Evolutionary conservation across 1,140 invertebrate species (phyloP), one percentile per base, ranked within the genome.

Genomic region (Drosophila ohnishii): DNA sequence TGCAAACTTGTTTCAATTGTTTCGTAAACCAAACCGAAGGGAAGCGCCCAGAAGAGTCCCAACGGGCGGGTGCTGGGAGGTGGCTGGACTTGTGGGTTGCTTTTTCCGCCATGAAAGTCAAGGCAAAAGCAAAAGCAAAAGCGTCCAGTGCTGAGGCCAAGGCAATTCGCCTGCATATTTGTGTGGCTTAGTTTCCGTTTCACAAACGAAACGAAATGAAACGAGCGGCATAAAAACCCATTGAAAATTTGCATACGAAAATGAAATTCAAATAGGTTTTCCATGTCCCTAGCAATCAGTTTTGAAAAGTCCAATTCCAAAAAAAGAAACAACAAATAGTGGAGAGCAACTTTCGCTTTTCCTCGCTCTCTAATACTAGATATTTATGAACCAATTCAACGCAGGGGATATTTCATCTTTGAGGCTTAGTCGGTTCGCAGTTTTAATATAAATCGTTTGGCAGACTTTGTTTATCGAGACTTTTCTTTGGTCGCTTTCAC

Each of bases 1-100:
- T 87, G 83, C 83, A 87, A 87, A 87, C 83, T 87, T 87, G 83
- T 87, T 87, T 87, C 83, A 87, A 87, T 87, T 87, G 83, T 87
- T 87, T 87, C 66, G 84, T 53, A 87, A 64, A 75, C 76, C 63
- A 61, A 75, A 63, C 45, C 56, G 65, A 58, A 65, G 72, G 45
- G 58, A 59, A 51, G 40, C 47, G 25, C 39, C 71, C 58, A 51
- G 58, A 39, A 50, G 35, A 40, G 57, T 57, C 67, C 53, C 42
- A 39, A 40, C 37, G 65, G 65, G n/a, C 13, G 10, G 47, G 30
- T 16, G 19, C 35, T 19, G 9, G 16, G n/a, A 13, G 28, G 9
- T 32, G 48, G n/a, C n/a, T 37, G 28, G 55, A 13, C 16, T 28
- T 69, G 30, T 30, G 37, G 56, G 25, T 19, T 53, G 45, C 16